phyloP scores from a whole-genome alignment of 2,797 vertebrate species.

The Etheostoma nigrum region DNA sequence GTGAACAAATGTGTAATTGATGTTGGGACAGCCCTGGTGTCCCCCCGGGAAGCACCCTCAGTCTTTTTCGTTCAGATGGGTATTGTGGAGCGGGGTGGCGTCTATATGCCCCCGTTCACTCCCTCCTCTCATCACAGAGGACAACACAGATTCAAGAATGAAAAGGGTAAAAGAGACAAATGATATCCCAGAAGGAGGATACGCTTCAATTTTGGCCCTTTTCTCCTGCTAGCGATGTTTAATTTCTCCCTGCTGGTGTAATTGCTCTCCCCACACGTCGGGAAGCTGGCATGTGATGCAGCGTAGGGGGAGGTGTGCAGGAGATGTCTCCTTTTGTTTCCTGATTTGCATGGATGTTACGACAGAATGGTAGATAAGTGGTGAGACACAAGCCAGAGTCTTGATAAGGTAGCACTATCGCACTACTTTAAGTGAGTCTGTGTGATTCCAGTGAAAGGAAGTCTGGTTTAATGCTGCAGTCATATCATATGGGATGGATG shows the following conservation, averaged over 20 bases:
- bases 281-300: conserved; percentile 78
- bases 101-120: conserved; percentile 59
- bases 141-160: conserved; percentile 81
- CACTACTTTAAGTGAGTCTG: conserved; percentile 24
- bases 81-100: conserved; percentile 33
- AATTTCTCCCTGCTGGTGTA: conserved; percentile 81
- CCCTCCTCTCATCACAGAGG: conserved; percentile 75
- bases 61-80: conserved; percentile 71
- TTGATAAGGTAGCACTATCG: conserved; percentile 60
- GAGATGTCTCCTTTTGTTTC: conserved; percentile 80
- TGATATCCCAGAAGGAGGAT: conserved; percentile 82
- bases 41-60: conserved; percentile 78
- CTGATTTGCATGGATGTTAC: conserved; percentile 83
- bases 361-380: conserved; percentile 74
- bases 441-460: background rate
- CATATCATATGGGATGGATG: background rate
- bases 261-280: conserved; percentile 82
- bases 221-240: conserved; percentile 78
- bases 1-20: conserved; percentile 89
- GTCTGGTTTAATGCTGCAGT: background rate
- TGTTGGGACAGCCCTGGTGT: conserved; percentile 82
- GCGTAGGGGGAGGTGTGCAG: conserved; percentile 57
- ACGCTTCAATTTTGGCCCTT: conserved; percentile 83
- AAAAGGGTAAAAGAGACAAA: conserved; percentile 80
- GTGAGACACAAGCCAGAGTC: conserved; percentile 69